Percentiles rank a stretch among this genome's conserved stretches.
phyloP scores from a whole-genome alignment of 2,797 vertebrate genomes.

The Darevskia nairensis region DNA sequence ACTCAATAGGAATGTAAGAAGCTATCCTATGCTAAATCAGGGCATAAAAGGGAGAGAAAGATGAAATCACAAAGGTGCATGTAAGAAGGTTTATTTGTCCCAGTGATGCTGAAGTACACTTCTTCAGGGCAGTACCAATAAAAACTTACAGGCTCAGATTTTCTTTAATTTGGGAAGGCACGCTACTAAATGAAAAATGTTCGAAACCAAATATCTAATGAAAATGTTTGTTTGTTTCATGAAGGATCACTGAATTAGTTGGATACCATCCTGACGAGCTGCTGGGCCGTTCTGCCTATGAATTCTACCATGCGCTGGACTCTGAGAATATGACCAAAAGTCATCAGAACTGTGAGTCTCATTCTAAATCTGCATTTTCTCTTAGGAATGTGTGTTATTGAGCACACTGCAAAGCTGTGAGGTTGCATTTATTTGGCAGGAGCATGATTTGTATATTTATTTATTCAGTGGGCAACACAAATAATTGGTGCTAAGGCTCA shows the following conservation, averaged over 20 bases:
- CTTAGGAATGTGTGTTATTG: neutral
- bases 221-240: constrained; percentile 33
- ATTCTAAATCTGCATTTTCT: neutral
- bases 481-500: neutral
- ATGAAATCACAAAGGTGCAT: too few relatives aligned
- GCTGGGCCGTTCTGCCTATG: constrained; percentile 92
- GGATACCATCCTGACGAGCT: constrained; percentile 95
- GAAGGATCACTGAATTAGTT: constrained; percentile 92
- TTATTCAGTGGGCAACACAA: neutral
- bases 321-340: constrained; percentile 93
- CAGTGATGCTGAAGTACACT: too few relatives aligned
- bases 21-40: neutral
- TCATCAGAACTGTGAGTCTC: constrained; percentile 93
- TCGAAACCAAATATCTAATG: constrained; percentile 17
- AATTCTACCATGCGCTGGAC: constrained; percentile 96
- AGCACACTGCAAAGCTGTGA: too few relatives aligned
- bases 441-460: neutral
- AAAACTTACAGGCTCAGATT: neutral
- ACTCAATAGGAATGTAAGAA: neutral
- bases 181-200: neutral
- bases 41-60: too few relatives aligned
- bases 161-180: neutral
- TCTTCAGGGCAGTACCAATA: too few relatives aligned
- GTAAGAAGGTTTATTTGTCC: too few relatives aligned
- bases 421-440: neutral